phyloP scores from a whole-genome alignment of 2,888 invertebrate species.

The Diaphora mendica region DNA sequence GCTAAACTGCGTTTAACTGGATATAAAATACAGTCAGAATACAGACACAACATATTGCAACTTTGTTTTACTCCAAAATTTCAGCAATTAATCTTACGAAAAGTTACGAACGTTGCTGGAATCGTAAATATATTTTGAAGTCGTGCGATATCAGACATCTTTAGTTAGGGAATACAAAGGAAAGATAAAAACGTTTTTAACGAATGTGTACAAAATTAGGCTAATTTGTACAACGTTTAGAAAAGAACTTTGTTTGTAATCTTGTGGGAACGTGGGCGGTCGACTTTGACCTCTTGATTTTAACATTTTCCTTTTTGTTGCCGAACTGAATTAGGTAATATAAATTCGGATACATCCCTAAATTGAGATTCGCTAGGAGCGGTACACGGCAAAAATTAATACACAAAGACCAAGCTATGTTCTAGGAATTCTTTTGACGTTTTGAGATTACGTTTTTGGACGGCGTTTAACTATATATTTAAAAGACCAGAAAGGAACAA shows the following conservation, averaged over 20 bases:
- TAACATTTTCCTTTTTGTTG: conserved; percentile 61
- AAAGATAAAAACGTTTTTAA: conserved; percentile 28
- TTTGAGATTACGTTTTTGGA: background rate
- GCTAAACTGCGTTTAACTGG: conserved; percentile 15
- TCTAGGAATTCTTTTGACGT: conserved; percentile 25
- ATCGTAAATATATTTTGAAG: conserved; percentile 43
- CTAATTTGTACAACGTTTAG: conserved; percentile 31
- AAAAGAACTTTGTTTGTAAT: conserved; percentile 38
- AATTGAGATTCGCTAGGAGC: conserved; percentile 66
- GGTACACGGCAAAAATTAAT: conserved; percentile 63
- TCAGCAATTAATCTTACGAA: conserved; percentile 51
- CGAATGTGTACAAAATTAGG: conserved; percentile 17
- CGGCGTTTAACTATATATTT: background rate
- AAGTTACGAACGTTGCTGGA: conserved; percentile 44
- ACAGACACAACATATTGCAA: conserved; percentile 41
- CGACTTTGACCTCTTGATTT: conserved; percentile 41
- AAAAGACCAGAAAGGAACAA: background rate
- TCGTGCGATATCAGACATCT: conserved; percentile 40
- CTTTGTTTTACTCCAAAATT: conserved; percentile 42
- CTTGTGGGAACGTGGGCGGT: conserved; percentile 53
- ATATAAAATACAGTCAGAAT: conserved; percentile 31
- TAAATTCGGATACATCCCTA: conserved; percentile 56
- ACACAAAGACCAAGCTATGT: conserved; percentile 47
- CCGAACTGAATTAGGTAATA: conserved; percentile 58
- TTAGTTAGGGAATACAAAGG: conserved; percentile 27